phyloP scores from a whole-genome alignment of 2,888 invertebrate genomes.

The Ypsolopha sequella region DNA sequence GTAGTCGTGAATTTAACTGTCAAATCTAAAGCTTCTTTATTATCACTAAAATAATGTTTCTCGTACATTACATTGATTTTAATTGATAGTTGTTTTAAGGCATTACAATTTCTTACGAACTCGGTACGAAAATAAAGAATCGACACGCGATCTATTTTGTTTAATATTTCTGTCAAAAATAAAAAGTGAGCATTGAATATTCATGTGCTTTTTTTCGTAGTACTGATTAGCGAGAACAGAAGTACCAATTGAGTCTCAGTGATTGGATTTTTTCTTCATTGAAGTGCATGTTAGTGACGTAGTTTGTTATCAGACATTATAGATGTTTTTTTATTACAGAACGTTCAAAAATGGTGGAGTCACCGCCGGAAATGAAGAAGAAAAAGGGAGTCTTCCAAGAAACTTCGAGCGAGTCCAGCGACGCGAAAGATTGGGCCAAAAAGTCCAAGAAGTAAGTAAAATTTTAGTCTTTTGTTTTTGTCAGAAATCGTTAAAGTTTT shows the following conservation, averaged over 20 bases:
- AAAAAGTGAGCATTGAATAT: too few species aligned
- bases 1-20: too few species aligned
- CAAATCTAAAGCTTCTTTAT: too few species aligned
- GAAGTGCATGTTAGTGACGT: background rate
- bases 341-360: slow-evolving; percentile 46
- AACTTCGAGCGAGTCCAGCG: slow-evolving; percentile 54
- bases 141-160: too few species aligned
- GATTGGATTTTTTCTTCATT: background rate
- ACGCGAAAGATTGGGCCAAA: slow-evolving; percentile 44
- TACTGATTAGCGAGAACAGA: too few species aligned
- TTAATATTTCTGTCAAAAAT: too few species aligned
- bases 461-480: background rate
- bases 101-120: too few species aligned
- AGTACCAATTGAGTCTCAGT: background rate
- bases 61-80: too few species aligned
- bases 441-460: slow-evolving; percentile 15
- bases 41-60: too few species aligned
- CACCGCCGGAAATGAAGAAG: slow-evolving; percentile 59
- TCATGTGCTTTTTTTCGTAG: background rate
- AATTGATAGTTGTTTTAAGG: too few species aligned
- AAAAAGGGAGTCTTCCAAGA: slow-evolving; percentile 52
- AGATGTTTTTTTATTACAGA: slow-evolving; percentile 22
- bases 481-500: too few species aligned
- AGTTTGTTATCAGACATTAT: background rate
- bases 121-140: too few species aligned